A percentile compares a stretch with the other conserved stretches of the same genome.
Conservation (phyloP, 2,888 invertebrate genomes). For the Drosophila anceps region DNA sequence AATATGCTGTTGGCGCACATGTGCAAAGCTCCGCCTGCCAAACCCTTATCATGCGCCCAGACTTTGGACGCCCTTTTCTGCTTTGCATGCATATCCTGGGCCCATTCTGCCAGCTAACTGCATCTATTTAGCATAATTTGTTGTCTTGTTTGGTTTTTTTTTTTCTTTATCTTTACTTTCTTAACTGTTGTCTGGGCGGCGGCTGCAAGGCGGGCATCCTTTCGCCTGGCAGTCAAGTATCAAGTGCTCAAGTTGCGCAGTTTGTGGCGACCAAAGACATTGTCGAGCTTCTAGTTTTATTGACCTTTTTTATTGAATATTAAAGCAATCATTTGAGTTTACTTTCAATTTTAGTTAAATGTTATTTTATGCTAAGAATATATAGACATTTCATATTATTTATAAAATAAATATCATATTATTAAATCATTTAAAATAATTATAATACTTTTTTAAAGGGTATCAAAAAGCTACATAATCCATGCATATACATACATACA, state of each 20-base stretch:
- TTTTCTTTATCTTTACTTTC: constrained; percentile 3
- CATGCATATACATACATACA: neutral
- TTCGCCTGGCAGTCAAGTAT: constrained; percentile 41
- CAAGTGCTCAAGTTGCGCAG: constrained; percentile 56
- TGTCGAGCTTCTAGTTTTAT: constrained; percentile 41
- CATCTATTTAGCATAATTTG: constrained; percentile 79
- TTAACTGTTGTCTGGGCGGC: constrained; percentile 6
- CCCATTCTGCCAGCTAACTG: constrained; percentile 55
- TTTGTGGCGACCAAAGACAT: constrained; percentile 28
- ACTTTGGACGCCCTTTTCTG: constrained; percentile 27
- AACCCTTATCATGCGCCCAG: constrained; percentile 66
- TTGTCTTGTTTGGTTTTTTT: constrained; percentile 46
- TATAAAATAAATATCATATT: too few species aligned
- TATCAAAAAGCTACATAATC: neutral
- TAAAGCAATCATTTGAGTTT: constrained; percentile 29
- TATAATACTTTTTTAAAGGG: neutral
- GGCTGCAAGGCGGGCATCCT: constrained; percentile 1
- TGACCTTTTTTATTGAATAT: constrained; percentile 27
- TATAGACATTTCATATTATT: too few species aligned
- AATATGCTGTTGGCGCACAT: constrained; percentile 54
- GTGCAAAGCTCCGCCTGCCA: constrained; percentile 51
- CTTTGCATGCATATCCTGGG: constrained; percentile 70
- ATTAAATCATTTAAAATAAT: too few species aligned
- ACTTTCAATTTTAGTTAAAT: constrained; percentile 7
- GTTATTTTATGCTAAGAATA: neutral